These are phyloP conservation scores for Brachionus paranguensis DNA, from an alignment of 1,140 invertebrate species.

Conservation along the genomic window DNA sequence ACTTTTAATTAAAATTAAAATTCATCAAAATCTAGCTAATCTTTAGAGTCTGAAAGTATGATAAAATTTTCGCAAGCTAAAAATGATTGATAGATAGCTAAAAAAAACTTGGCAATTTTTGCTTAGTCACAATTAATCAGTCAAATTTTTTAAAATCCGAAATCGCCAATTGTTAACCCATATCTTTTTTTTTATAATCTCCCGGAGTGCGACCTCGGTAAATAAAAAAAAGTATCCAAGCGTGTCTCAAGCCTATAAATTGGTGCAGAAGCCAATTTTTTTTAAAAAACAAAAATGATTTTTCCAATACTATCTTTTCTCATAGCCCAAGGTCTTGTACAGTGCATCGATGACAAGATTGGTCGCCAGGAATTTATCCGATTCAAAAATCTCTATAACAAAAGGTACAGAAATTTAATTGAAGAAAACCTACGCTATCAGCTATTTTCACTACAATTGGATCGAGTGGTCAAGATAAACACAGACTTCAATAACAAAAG, in stretches of 20 bases:
- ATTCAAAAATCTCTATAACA: not conserved
- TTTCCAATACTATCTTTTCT: not conserved
- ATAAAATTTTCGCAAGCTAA: not conserved
- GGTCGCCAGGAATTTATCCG: not conserved
- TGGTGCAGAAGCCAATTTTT: not conserved
- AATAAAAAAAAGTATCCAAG: not conserved
- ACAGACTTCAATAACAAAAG: not conserved
- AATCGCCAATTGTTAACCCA: not conserved
- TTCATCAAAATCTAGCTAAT: too few species aligned
- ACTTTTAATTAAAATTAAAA: too few species aligned
- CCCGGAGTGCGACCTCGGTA: not conserved
- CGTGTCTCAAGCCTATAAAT: not conserved
- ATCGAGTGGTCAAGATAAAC: not conserved
- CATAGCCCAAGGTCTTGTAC: not conserved
- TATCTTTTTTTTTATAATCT: not conserved
- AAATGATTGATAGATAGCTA: not conserved
- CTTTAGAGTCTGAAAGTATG: not conserved
- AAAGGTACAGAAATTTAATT: not conserved
- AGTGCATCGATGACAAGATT: not conserved
- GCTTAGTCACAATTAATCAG: not conserved
- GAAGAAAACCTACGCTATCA: slow-evolving; percentile 10
- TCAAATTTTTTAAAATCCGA: not conserved
- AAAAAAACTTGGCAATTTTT: not conserved
- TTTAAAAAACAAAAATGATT: not conserved
- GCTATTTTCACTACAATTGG: not conserved